A percentile compares a stretch with the other conserved stretches of the same genome.
phyloP scores from a whole-genome alignment of 1,140 invertebrate species.

The Branchinecta lynchi region DNA sequence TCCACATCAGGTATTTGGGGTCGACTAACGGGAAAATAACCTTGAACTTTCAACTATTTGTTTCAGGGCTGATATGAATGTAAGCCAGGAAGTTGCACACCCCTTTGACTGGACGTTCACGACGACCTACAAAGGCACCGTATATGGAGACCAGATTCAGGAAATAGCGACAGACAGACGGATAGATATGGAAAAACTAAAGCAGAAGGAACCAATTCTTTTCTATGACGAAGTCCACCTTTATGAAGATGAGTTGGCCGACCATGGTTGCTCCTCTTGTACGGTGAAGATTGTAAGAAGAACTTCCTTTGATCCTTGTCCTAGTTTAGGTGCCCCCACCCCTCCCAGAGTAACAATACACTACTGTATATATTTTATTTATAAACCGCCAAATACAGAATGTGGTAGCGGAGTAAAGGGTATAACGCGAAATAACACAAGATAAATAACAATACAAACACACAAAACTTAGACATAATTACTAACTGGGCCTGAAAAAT shows the following conservation, averaged over 20 bases:
- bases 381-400: no score
- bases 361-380: no score
- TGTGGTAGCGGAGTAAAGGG: no score
- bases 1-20: no score
- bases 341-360: no score
- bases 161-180: constrained; percentile 47
- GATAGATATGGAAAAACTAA: constrained; percentile 81
- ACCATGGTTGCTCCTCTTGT: constrained; percentile 81
- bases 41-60: not conserved
- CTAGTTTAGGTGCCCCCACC: no score
- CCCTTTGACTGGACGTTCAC: constrained; percentile 97
- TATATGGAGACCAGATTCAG: constrained; percentile 41
- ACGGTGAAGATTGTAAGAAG: constrained; percentile 81
- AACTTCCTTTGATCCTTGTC: not conserved
- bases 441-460: no score
- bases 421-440: no score
- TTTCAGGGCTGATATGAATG: constrained; percentile 18
- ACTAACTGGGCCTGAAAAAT: no score
- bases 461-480: no score
- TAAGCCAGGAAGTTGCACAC: constrained; percentile 41
- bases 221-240: constrained; percentile 87
- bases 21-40: no score
- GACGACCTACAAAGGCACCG: constrained; percentile 77
- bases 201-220: constrained; percentile 72
- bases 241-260: constrained; percentile 96